phyloP scores from a whole-genome alignment of 1,140 invertebrate genomes.

The Ridgeia piscesae region DNA sequence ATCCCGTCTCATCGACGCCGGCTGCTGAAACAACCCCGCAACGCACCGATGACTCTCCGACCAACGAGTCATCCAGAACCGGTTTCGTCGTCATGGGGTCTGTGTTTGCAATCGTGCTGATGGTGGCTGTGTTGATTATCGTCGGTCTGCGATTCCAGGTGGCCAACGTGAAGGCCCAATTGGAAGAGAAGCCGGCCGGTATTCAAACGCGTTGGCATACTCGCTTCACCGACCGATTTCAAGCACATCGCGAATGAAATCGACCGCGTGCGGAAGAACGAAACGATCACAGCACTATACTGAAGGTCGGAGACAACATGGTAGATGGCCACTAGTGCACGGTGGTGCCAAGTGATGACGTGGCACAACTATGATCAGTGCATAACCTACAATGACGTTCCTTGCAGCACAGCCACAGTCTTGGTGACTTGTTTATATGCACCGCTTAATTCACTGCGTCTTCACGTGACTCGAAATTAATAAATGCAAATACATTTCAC shows the following conservation, averaged over 20 bases:
- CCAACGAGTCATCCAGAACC: background rate
- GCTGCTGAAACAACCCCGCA: background rate
- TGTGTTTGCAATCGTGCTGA: background rate
- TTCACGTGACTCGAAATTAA: too few relatives aligned
- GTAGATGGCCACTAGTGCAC: too few relatives aligned
- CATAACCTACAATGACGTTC: too few relatives aligned
- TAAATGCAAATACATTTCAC: too few relatives aligned
- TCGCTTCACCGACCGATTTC: background rate
- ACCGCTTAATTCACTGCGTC: too few relatives aligned
- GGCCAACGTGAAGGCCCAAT: background rate
- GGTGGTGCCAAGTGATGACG: too few relatives aligned
- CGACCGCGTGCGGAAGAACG: background rate
- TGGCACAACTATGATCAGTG: too few relatives aligned
- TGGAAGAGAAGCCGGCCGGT: background rate
- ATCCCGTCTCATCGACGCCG: background rate
- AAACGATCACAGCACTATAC: background rate
- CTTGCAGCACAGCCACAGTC: too few relatives aligned
- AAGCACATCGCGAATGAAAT: background rate
- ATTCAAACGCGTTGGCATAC: background rate
- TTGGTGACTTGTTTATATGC: too few relatives aligned
- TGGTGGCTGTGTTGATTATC: background rate
- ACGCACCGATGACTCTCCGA: background rate
- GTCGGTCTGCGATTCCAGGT: background rate
- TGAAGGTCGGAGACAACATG: too few relatives aligned
- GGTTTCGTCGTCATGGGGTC: background rate